A percentile compares a stretch with the other conserved stretches of the same genome.
Conservation (phyloP, 2,797 vertebrate genomes). For the Falco biarmicus region DNA sequence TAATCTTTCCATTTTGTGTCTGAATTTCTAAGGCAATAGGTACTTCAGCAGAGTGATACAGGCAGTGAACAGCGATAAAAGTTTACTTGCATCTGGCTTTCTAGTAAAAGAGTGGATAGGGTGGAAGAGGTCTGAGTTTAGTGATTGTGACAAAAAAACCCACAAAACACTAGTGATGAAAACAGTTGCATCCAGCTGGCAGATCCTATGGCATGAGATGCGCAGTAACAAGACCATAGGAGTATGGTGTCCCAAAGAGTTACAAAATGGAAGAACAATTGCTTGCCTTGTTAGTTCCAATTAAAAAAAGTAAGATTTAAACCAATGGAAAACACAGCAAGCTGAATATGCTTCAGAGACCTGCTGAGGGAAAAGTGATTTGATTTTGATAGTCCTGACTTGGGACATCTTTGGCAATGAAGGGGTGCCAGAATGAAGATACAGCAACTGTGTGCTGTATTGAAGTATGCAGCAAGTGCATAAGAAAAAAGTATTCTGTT, state of each 20-base stretch:
- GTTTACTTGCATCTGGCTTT: neutral
- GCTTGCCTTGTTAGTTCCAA: conserved; percentile 44
- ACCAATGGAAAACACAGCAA: conserved; percentile 47
- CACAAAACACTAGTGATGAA: neutral
- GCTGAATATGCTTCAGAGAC: neutral
- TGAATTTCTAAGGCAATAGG: neutral
- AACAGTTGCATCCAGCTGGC: neutral
- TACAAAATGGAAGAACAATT: conserved; percentile 42
- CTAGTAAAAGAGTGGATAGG: neutral
- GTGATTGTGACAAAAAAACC: neutral
- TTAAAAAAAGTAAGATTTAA: conserved; percentile 47
- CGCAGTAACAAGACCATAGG: neutral
- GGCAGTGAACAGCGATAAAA: neutral
- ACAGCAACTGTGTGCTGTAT: neutral
- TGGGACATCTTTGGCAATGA: conserved; percentile 42
- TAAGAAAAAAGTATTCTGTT: neutral
- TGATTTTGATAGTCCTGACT: conserved; percentile 56
- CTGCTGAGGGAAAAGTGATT: conserved; percentile 55
- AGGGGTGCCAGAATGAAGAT: neutral
- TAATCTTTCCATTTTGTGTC: neutral
- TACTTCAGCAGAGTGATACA: neutral
- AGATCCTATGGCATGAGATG: neutral
- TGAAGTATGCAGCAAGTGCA: neutral
- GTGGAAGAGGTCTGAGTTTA: neutral
- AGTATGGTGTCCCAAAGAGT: neutral